These are phyloP conservation scores for Barnardius zonarius DNA, from an alignment of 2,113 vertebrate species.

Conservation along the genomic window DNA sequence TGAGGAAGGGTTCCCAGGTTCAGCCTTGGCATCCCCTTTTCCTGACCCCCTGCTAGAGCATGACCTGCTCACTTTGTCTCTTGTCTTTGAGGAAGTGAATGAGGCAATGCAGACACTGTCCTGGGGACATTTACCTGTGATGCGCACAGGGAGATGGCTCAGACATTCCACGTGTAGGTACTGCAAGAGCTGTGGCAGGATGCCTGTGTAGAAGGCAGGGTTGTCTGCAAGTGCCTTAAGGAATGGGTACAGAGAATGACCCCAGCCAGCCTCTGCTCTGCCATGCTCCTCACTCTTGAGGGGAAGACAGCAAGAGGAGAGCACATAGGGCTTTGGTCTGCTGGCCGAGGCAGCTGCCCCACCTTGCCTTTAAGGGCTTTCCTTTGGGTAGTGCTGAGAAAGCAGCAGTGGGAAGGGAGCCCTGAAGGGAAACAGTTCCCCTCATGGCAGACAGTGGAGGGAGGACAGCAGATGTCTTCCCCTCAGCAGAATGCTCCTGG, in stretches of 20 bases:
- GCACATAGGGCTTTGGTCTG: not conserved
- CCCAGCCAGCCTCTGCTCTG: not conserved
- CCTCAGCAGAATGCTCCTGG: no score
- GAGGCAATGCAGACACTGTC: not conserved
- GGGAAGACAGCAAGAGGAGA: not conserved
- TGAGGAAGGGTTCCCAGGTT: not conserved
- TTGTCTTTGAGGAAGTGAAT: not conserved
- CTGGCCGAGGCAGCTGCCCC: not conserved
- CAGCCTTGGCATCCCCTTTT: not conserved
- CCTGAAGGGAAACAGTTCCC: no score
- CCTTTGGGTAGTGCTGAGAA: no score
- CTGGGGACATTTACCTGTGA: not conserved
- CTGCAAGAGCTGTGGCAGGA: not conserved
- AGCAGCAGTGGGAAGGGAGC: no score
- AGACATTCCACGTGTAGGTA: not conserved
- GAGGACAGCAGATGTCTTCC: no score
- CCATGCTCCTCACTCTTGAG: not conserved
- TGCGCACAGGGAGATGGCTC: not conserved
- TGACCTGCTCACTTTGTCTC: not conserved
- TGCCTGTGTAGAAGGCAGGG: not conserved
- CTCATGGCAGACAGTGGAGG: no score
- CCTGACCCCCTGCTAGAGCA: not conserved
- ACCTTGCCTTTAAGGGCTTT: not conserved
- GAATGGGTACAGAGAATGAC: not conserved
- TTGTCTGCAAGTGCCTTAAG: not conserved